phyloP scores from a whole-genome alignment of 1,140 invertebrate genomes.

The Wiebesia pumilae region DNA sequence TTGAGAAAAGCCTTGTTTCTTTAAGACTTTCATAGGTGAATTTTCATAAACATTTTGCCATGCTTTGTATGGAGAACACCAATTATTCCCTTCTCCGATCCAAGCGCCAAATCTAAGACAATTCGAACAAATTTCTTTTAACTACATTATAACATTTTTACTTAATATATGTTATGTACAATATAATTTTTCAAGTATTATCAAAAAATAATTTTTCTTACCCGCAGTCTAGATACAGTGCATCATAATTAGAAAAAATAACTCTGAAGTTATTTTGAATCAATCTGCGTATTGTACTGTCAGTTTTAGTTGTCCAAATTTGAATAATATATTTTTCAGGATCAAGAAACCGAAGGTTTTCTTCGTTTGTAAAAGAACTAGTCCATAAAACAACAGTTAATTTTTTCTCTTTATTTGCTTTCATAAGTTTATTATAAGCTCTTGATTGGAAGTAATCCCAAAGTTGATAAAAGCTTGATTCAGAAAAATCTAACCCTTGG shows the following conservation, averaged over 20 bases:
- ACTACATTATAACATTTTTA: background rate
- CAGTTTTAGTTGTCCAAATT: conserved; percentile 83
- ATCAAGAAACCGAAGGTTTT: conserved; percentile 79
- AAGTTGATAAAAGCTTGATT: conserved; percentile 81
- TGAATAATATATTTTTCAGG: conserved; percentile 87
- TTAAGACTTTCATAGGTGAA: conserved; percentile 77
- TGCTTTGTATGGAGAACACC: conserved; percentile 91
- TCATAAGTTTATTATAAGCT: conserved; percentile 75
- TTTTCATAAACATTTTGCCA: conserved; percentile 92
- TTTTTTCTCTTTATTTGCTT: conserved; percentile 76
- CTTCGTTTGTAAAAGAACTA: conserved; percentile 82
- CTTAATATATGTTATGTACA: no score
- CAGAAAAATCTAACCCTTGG: conserved; percentile 77
- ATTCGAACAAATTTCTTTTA: background rate
- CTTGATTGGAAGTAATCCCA: conserved; percentile 86
- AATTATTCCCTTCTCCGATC: conserved; percentile 83
- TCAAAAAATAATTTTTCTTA: conserved; percentile 65
- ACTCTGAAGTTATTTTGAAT: conserved; percentile 82
- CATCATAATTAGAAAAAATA: conserved; percentile 90
- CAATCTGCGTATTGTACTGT: conserved; percentile 80
- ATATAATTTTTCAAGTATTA: background rate
- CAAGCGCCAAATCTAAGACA: conserved; percentile 75
- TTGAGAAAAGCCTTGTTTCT: conserved; percentile 65
- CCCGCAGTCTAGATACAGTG: conserved; percentile 89
- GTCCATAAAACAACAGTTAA: conserved; percentile 87